These are phyloP conservation scores for Rhynchonema sp. DNA, from an alignment of 2,888 invertebrate species.

Conservation along the genomic window DNA sequence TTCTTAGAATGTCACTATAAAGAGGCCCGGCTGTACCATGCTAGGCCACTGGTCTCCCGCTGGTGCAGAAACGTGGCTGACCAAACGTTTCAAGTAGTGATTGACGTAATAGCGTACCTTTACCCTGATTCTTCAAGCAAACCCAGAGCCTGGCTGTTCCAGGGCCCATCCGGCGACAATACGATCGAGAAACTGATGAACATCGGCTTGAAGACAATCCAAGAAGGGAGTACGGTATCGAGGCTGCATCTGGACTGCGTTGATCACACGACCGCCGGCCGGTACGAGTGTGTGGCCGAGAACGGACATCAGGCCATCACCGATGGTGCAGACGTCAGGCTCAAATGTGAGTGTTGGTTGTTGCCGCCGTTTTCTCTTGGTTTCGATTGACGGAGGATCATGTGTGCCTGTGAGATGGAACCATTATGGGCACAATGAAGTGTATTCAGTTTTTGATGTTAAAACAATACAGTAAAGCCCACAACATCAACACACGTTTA, in stretches of 20 bases:
- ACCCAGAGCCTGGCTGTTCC: neutral
- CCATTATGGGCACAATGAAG: too few species aligned
- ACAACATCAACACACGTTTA: too few species aligned
- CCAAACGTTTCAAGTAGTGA: neutral
- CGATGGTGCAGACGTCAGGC: constrained; percentile 16
- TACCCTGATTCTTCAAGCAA: neutral
- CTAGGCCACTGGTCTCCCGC: too few species aligned
- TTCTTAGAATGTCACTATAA: too few species aligned
- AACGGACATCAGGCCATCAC: constrained; percentile 19
- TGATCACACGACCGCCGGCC: constrained; percentile 43
- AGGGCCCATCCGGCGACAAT: neutral
- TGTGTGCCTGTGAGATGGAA: too few species aligned
- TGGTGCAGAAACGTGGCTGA: too few species aligned
- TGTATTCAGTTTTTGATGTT: too few species aligned
- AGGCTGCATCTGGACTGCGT: constrained; percentile 52
- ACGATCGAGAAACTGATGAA: constrained; percentile 2
- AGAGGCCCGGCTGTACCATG: too few species aligned
- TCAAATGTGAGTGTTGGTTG: neutral
- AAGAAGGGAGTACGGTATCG: constrained; percentile 39
- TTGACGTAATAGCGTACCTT: neutral
- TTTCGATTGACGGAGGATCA: too few species aligned
- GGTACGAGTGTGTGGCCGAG: constrained; percentile 53
- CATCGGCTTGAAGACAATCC: neutral
- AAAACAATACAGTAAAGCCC: too few species aligned
- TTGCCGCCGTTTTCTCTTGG: too few species aligned